These are phyloP conservation scores for Masnerella sp. DNA, from an alignment of 2,888 invertebrate genomes.

Conservation along the genomic window DNA sequence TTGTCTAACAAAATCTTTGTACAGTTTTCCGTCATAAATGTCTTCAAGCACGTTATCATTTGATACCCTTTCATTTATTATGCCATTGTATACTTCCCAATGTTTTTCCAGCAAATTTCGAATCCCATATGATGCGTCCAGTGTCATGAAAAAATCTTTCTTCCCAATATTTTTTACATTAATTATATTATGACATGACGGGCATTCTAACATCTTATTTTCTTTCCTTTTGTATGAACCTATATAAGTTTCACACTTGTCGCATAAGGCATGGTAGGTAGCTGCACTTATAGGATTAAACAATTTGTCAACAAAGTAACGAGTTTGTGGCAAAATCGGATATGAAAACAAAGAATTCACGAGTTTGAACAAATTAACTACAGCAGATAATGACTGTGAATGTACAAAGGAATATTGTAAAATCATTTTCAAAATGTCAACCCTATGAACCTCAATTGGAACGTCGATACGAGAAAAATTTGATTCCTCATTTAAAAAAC, in stretches of 20 bases:
- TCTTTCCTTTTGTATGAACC: constrained; percentile 16
- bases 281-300: constrained; percentile 30
- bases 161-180: constrained; percentile 15
- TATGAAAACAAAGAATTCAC: constrained; percentile 7
- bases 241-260: constrained; percentile 33
- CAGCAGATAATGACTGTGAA: constrained; percentile 9
- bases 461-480: constrained; percentile 1
- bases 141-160: constrained; percentile 24
- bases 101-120: constrained; percentile 20
- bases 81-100: constrained; percentile 7
- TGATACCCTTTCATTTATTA: constrained; percentile 7
- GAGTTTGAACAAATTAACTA: constrained; percentile 21
- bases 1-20: constrained; percentile 34
- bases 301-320: constrained; percentile 49
- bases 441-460: neutral
- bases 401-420: constrained; percentile 6
- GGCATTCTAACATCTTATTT: neutral
- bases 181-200: constrained; percentile 4
- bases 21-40: constrained; percentile 40
- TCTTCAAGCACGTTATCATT: constrained; percentile 15
- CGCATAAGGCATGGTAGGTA: constrained; percentile 45
- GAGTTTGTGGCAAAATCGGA: constrained; percentile 33
- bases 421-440: constrained; percentile 13
- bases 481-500: constrained; percentile 4
- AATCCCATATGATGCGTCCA: constrained; percentile 11